Base-by-base conservation (phyloP, 2,797 vertebrate genomes). In the Etheostoma perlongum region DNA sequence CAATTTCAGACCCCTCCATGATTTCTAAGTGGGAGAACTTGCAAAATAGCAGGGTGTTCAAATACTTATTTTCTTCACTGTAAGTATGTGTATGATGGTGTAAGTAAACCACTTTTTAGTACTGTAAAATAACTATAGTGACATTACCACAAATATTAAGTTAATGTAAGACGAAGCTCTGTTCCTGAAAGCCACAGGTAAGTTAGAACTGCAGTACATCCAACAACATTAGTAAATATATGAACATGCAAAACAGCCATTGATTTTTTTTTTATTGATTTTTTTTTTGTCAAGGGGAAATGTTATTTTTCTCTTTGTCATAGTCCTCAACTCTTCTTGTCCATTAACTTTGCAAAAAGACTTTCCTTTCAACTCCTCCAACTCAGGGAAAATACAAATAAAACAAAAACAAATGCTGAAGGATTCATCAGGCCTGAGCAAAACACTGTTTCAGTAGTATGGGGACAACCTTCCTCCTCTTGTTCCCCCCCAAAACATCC, bases 301-400 rank as follows among this genome's bases (percentile, higher is more conserved):
- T 93, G 78, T 93, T 94, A 92, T 93, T 93, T 94, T 92, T 94
- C 90, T 95, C 90, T 91, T 92, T 90, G 91, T 93, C 92, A 88
- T 92, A 93, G 92, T 92, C 93, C 93, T 94, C 90, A 86, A 79
- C 88, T 93, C 91, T 76, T 91, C 83, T 85, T 75, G 72, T 84
- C 84, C 76, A 85, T 88, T 66, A 81, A 11, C 77, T 81, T 86
- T 84, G 82, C 78, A 84, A 83, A 59, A 93, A 91, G 84, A 81
- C 71, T 74, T 90, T 91, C 91, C 89, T 83, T 88, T 89, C 81
- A 82, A 86, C 86, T 89, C 87, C 83, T 91, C 89, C 85, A 90
- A 91, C 85, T 90, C 83, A 90, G 88, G 88, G 82, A 89, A 92
- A 94, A 93, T 85, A 90, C 85, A 93, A 94, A 92, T 72, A 75